phyloP scores from a whole-genome alignment of 1,140 invertebrate species.

The Drosophila parvula region DNA sequence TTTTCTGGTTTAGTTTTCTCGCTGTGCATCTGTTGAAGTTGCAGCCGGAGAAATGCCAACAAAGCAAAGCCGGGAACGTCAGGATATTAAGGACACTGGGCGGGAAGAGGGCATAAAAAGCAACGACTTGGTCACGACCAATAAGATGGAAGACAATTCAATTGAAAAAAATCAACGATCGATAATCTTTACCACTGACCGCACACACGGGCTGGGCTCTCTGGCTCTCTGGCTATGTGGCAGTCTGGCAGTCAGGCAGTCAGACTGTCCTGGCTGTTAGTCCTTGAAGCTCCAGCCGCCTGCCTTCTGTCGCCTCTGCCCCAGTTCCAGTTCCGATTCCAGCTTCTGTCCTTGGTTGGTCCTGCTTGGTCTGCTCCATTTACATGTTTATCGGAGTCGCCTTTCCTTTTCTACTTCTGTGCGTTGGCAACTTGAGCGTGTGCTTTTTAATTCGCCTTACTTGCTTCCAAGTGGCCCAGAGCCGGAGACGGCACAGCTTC shows the following conservation, averaged over 20 bases:
- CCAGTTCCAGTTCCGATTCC: conserved; percentile 24
- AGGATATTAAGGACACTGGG: conserved; percentile 29
- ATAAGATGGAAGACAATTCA: conserved; percentile 84
- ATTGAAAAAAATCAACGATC: conserved; percentile 80
- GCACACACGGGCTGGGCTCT: conserved; percentile 57
- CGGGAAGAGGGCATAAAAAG: conserved; percentile 48
- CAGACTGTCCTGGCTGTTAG: conserved; percentile 34
- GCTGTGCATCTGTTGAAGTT: background rate
- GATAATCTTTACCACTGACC: conserved; percentile 78
- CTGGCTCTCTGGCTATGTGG: conserved; percentile 14
- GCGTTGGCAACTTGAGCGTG: conserved; percentile 49
- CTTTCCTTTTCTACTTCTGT: conserved; percentile 17
- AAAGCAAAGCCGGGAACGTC: conserved; percentile 65
- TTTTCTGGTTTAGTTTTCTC: background rate
- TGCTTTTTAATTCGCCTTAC: conserved; percentile 77
- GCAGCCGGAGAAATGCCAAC: conserved; percentile 60
- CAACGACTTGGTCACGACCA: conserved; percentile 63
- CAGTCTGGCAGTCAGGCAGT: conserved; percentile 9
- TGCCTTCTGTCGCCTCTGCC: too few species aligned
- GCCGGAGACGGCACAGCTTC: conserved; percentile 45
- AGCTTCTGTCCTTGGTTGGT: conserved; percentile 11
- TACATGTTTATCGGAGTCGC: conserved; percentile 41
- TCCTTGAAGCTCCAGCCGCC: conserved; percentile 52
- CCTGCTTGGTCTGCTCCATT: conserved; percentile 24
- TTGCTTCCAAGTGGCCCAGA: conserved; percentile 63